Conservation (phyloP, 2,113 vertebrate species). For the Mustela nigripes region DNA sequence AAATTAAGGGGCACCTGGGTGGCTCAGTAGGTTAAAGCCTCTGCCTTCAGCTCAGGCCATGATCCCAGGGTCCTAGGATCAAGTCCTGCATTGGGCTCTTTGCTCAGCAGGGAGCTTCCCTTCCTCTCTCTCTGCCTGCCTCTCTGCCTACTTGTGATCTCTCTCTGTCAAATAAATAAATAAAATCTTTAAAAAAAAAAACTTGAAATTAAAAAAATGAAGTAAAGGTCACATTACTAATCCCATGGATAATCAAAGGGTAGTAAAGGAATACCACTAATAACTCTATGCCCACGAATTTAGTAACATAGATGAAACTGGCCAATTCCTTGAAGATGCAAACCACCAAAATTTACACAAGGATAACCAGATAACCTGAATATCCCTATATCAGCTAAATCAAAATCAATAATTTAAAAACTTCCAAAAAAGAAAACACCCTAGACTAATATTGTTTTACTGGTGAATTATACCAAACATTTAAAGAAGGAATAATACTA, state of each 20-base stretch:
- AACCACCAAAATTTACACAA: conserved; percentile 12
- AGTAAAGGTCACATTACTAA: neutral
- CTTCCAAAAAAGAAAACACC: neutral
- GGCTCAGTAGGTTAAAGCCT: too few species aligned
- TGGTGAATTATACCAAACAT: neutral
- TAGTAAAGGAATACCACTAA: neutral
- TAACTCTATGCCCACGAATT: neutral
- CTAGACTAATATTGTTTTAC: neutral
- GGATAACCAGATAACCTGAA: neutral
- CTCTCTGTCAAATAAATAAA: too few species aligned
- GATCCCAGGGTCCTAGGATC: too few species aligned
- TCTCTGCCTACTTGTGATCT: too few species aligned
- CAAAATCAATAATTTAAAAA: neutral
- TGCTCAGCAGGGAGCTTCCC: too few species aligned
- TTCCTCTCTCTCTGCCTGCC: too few species aligned
- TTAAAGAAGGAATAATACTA: neutral
- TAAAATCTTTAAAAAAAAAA: too few species aligned
- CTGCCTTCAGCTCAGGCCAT: too few species aligned
- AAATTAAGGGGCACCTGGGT: neutral
- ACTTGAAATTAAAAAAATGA: neutral
- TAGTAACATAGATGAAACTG: neutral
- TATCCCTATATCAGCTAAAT: neutral
- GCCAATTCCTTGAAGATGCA: neutral
- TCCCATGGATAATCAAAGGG: neutral
- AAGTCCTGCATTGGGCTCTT: too few species aligned